A percentile compares a stretch with the other conserved stretches of the same genome.
phyloP scores from a whole-genome alignment of 2,113 vertebrate genomes.

The Callorhinus ursinus region DNA sequence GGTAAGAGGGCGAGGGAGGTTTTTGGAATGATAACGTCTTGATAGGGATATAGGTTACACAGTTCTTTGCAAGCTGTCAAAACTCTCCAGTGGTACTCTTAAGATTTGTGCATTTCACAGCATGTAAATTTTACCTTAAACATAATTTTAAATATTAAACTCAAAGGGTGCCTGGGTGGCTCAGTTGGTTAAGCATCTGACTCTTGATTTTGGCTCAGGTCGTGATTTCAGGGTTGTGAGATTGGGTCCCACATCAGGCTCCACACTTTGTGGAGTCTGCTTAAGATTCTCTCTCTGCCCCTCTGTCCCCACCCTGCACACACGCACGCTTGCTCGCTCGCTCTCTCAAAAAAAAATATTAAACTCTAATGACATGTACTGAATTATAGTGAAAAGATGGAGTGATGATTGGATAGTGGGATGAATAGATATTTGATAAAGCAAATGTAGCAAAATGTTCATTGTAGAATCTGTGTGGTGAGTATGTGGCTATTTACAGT shows the following conservation, averaged over 20 bases:
- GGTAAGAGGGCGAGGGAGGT: neutral
- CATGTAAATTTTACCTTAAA: slow-evolving; percentile 17
- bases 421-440: slow-evolving; percentile 26
- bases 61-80: neutral
- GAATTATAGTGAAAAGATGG: neutral
- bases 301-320: neutral
- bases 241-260: neutral
- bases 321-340: neutral
- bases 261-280: neutral
- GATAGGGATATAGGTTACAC: neutral
- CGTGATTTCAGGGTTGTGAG: neutral
- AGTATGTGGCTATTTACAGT: neutral
- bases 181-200: neutral
- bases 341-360: neutral
- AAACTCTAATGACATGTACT: neutral
- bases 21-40: neutral
- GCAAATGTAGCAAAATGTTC: neutral
- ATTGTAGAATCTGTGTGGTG: neutral
- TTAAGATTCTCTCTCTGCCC: neutral
- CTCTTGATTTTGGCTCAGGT: neutral
- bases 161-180: neutral
- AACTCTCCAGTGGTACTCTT: neutral
- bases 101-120: neutral
- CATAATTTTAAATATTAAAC: slow-evolving; percentile 27
- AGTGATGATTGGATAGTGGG: neutral